Evolutionary conservation across 2,113 vertebrate genomes (phyloP).

Genomic region (Pitta sordida): DNA sequence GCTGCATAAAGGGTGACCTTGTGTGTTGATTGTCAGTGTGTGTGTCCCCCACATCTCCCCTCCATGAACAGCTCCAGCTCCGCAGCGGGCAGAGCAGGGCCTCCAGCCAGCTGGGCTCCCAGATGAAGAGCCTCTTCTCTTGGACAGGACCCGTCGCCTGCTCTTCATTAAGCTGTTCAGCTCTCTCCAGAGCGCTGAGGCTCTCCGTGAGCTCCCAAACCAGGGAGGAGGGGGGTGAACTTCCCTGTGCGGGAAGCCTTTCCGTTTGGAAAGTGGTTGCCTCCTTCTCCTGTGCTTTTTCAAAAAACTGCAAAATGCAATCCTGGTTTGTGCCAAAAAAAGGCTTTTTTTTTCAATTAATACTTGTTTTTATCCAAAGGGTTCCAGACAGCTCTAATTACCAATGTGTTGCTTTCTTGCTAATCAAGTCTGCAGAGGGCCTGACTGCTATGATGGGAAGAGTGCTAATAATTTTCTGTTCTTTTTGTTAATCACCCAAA

Average conservation of each 20-base stretch:
- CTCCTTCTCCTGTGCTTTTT: background rate
- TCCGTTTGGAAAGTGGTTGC: background rate
- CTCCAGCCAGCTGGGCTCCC: background rate
- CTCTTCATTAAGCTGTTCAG: background rate
- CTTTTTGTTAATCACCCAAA: conserved; percentile 4
- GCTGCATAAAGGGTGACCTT: background rate
- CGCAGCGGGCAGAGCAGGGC: background rate
- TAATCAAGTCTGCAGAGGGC: background rate
- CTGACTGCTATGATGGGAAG: background rate
- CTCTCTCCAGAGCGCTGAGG: rapidly evolving
- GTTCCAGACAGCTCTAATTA: background rate
- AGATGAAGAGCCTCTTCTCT: background rate
- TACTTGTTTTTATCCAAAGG: background rate
- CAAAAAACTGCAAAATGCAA: background rate
- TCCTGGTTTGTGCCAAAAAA: background rate
- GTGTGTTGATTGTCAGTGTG: background rate
- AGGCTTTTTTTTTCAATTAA: background rate
- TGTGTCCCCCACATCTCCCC: background rate
- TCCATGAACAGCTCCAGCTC: background rate
- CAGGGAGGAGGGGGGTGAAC: background rate
- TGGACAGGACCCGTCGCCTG: background rate
- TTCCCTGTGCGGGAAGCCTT: background rate
- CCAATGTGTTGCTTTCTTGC: background rate
- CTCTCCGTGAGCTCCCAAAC: rapidly evolving
- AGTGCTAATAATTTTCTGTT: conserved; percentile 9